Conservation (phyloP, 1,140 invertebrate species). For the Nilaparvata lugens region DNA sequence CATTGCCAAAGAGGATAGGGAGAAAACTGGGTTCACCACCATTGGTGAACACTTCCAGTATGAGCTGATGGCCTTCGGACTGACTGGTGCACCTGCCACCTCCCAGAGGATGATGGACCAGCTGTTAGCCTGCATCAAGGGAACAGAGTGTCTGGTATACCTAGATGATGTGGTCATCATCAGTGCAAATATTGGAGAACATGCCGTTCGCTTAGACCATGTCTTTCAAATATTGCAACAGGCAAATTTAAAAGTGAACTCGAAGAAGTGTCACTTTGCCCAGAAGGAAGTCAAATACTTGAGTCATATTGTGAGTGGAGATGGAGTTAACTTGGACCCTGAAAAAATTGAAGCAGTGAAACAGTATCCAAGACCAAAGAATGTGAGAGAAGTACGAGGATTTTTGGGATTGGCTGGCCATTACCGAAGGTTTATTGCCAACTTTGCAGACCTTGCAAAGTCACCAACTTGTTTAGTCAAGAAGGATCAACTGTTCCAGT, state of each 20-base stretch:
- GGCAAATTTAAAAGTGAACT: constrained; percentile 9
- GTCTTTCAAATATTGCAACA: too few relatives aligned
- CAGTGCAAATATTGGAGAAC: neutral
- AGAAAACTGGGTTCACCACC: constrained; percentile 28
- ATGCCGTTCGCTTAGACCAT: too few relatives aligned
- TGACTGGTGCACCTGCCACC: constrained; percentile 19
- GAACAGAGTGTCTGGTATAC: constrained; percentile 23
- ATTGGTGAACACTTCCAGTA: neutral
- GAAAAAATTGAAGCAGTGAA: constrained; percentile 33
- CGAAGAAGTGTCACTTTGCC: constrained; percentile 13
- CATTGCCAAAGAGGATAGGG: constrained; percentile 15
- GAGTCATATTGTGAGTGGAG: constrained; percentile 29
- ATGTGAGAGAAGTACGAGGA: constrained; percentile 31
- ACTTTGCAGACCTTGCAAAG: constrained; percentile 28
- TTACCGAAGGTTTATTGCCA: constrained; percentile 32
- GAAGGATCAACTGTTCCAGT: neutral
- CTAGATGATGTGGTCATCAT: constrained; percentile 36
- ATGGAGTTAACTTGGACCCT: constrained; percentile 30
- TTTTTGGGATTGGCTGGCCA: constrained; percentile 39
- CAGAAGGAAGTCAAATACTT: constrained; percentile 32
- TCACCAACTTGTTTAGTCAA: constrained; percentile 23
- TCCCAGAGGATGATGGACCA: constrained; percentile 20
- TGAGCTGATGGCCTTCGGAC: constrained; percentile 24
- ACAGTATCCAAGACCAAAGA: constrained; percentile 29
- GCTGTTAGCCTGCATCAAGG: constrained; percentile 21